These are phyloP conservation scores for Cephus spinipes DNA, from an alignment of 2,888 invertebrate species.

Conservation along the genomic window DNA sequence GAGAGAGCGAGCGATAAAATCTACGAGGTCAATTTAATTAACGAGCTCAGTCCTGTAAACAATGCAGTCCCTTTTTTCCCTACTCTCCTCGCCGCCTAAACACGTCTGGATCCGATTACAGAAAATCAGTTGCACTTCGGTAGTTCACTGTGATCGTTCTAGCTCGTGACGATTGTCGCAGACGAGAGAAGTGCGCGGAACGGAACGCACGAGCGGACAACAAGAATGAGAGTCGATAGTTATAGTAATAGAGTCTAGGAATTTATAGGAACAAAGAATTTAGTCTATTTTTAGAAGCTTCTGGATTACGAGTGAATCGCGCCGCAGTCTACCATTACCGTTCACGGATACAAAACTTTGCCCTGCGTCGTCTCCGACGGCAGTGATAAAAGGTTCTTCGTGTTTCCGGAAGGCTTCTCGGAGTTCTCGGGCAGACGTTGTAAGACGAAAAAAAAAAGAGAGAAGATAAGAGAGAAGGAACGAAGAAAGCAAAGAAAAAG, in stretches of 20 bases:
- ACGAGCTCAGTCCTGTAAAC: neutral
- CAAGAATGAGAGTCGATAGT: neutral
- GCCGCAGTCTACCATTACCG: neutral
- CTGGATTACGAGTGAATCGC: neutral
- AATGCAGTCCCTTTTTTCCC: neutral
- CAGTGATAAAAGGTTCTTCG: neutral
- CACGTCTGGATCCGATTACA: neutral
- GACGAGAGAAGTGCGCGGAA: neutral
- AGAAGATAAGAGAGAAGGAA: neutral
- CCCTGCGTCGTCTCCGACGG: neutral
- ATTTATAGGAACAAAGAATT: neutral
- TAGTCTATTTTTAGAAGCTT: neutral
- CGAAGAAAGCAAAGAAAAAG: neutral
- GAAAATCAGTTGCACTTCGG: neutral
- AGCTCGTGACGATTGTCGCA: neutral
- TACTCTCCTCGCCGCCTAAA: neutral
- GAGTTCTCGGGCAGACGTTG: neutral
- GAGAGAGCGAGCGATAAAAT: neutral
- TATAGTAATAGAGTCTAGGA: neutral
- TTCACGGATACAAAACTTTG: neutral
- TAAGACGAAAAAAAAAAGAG: neutral
- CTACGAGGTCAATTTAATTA: neutral
- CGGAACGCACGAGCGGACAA: neutral
- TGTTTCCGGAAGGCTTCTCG: neutral
- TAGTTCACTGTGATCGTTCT: neutral